Evolutionary conservation across 2,113 vertebrate genomes (phyloP), one percentile per base, ranked within the genome.

Genomic region (Helogale parvula): DNA sequence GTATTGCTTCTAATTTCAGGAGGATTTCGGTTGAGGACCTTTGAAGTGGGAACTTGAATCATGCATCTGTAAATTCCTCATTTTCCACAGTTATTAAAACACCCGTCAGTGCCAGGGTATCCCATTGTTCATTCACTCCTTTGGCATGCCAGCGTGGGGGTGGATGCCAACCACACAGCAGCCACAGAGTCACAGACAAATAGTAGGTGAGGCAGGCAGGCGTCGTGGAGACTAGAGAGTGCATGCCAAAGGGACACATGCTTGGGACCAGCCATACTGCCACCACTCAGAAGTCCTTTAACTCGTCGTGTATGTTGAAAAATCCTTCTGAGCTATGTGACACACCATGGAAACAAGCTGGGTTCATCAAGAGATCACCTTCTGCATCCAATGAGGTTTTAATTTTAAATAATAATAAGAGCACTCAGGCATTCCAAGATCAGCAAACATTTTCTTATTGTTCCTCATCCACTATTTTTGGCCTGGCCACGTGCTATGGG

Each of bases 41-140:
- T 98, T 98, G 97, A 98, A 98, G 98, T 98, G 97, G 98, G 93
- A 97, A 87, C 81, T 91, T 98, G 98, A 98, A 97, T 99, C 98
- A 98, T 57, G 13, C 50, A 54, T 96, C 98, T 98, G 93, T 97
- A 97, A 98, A 99, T 98, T 98, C 96, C 90, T 98, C 84, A 57
- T 98, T 98, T 98, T 98, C 98, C 97, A 98, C 98, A 80, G 16
- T 98, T 98, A 97, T 93, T 98, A 98, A 98, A 98, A 98, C 54
- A 60, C 50, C 93, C 87, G 6, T 80, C 52, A 16, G 76, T 98
- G 98, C 98, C 98, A 98, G 98, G 92, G 72, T 96, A 97, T 95
- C 86, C 98, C 90, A 7, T 97, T 98, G 98, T 98, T 98, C 98
- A 98, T 97, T 97, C 80, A 41, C 93, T 98, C 68, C 65, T 88